Conservation (phyloP, 2,888 invertebrate species). For the Mythimna ferrago region DNA sequence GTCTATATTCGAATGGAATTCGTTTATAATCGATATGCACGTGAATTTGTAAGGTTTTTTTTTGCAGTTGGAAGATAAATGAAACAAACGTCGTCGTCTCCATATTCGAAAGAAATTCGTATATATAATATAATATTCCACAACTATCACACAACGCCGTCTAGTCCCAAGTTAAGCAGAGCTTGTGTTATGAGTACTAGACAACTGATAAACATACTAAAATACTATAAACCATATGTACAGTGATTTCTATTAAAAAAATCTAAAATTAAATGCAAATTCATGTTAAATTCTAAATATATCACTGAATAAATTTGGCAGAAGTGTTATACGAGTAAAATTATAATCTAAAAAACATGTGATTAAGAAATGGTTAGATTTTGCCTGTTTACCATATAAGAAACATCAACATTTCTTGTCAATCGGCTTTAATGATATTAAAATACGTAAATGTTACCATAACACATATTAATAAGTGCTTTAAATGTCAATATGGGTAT, state of each 20-base stretch:
- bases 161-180: no score
- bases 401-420: conserved; percentile 12
- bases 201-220: no score
- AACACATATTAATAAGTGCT: conserved; percentile 14
- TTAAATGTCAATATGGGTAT: not conserved
- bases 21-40: no score
- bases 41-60: not conserved
- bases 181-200: no score
- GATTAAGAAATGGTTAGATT: conserved; percentile 5
- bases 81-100: no score
- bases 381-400: conserved; percentile 33
- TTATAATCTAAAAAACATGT: not conserved
- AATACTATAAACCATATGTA: no score
- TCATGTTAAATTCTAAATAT: not conserved
- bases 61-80: no score
- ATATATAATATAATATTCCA: no score
- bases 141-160: no score
- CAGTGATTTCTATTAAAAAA: not conserved
- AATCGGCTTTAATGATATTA: conserved; percentile 15
- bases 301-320: not conserved
- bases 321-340: not conserved
- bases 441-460: conserved; percentile 22
- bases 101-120: no score
- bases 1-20: not conserved
- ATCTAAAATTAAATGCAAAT: not conserved